Evolutionary conservation across 1,140 invertebrate genomes (phyloP), one percentile per base, ranked within the genome.

Genomic region (Coptotermes formosanus): DNA sequence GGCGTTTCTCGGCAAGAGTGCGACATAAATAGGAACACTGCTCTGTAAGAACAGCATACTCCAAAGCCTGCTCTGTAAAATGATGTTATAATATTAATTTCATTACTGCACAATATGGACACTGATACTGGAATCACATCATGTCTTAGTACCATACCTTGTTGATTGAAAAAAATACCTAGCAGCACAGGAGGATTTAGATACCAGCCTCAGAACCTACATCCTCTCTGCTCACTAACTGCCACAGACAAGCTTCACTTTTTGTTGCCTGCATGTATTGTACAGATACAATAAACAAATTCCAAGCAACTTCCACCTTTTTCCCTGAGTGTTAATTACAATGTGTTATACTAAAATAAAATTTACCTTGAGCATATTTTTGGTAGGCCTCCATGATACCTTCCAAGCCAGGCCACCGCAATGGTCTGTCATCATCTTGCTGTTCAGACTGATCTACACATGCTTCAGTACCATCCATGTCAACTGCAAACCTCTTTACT

Each of bases 321-420:
- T 84, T 30, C 23, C 23, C 1, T 44, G 16, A 84, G n/a, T 55
- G 52, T 55, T 55, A 48, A 48, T 55, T 55, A 21, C 19, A 4
- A 2, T 82, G 21, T 45, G 23, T 38, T 23, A 45, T 82, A 83
- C 83, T 30, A 30, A 45, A 83, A 38, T 48, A 55, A 19, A 55
- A 69, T 43, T 85, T 87, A 92, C 92, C 92, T 90, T 89, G 90
- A 83, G 89, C 89, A 89, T 92, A 92, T 86, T 90, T 89, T 32
- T 87, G 89, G 85, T 92, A 92, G 32, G 91, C 89, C 3, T 90
- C 85, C 87, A 92, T 88, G 81, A 92, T 89, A 48, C 91, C 89
- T 86, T 92, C 91, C 48, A 92, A 88, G 84, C 91, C 90, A 11
- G 89, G 89, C 92, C 92, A 92, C 45, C 88, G 90, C 0, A 89